phyloP scores from a whole-genome alignment of 1,140 invertebrate genomes.

The Vanessa atalanta region DNA sequence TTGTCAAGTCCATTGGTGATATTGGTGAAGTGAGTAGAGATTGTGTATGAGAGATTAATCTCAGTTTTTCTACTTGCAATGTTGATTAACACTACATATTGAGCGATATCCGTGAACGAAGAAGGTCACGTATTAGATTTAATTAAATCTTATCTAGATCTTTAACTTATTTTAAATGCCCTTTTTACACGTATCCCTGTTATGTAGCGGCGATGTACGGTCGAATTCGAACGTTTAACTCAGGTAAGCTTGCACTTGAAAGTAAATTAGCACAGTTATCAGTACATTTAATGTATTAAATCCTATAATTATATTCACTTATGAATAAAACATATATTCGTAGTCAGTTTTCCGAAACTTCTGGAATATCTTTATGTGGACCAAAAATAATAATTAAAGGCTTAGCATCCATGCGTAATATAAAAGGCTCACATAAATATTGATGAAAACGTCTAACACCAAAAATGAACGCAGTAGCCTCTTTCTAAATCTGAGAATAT shows the following conservation, averaged over 20 bases:
- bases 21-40: too few relatives aligned
- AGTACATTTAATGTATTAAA: neutral
- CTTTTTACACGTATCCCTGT: too few relatives aligned
- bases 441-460: neutral
- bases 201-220: too few relatives aligned
- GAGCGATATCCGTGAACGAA: too few relatives aligned
- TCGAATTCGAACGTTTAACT: too few relatives aligned
- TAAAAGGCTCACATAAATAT: neutral
- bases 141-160: too few relatives aligned
- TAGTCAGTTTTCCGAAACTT: neutral
- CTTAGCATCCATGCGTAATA: neutral
- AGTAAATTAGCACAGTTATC: neutral
- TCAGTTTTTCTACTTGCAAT: too few relatives aligned
- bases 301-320: neutral
- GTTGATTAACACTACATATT: too few relatives aligned
- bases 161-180: too few relatives aligned
- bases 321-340: neutral
- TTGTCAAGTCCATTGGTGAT: too few relatives aligned
- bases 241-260: neutral
- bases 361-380: neutral
- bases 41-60: too few relatives aligned
- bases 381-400: neutral
- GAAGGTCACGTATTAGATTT: too few relatives aligned
- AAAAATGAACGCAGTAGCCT: neutral
- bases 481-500: neutral